Conservation (phyloP, 1,140 invertebrate species). For the Tenebrio molitor region DNA sequence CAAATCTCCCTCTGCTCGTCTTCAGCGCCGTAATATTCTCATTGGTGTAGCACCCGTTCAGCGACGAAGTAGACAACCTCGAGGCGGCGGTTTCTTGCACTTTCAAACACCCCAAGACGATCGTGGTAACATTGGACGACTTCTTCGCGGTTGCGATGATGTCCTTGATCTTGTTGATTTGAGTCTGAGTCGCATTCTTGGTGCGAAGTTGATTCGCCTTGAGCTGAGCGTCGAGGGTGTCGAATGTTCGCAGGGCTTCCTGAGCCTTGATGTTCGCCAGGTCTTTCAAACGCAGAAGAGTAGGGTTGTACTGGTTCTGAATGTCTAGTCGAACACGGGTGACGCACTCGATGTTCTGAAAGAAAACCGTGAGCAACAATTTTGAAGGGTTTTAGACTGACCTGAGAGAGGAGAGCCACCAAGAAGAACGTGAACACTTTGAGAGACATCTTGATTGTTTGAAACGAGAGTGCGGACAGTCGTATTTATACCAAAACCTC, state of each 20-base stretch:
- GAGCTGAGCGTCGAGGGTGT: background rate
- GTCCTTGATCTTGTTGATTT: constrained; percentile 19
- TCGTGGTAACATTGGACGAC: background rate
- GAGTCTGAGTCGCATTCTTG: constrained; percentile 9
- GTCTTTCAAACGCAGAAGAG: background rate
- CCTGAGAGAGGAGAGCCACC: background rate
- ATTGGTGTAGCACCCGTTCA: background rate
- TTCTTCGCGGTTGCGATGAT: background rate
- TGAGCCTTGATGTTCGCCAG: background rate
- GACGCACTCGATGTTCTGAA: background rate
- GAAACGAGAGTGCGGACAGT: background rate
- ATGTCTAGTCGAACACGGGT: background rate
- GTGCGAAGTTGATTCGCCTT: background rate
- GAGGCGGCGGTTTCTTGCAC: background rate
- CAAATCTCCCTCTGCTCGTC: background rate
- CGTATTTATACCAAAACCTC: constrained; percentile 3
- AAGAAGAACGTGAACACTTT: background rate
- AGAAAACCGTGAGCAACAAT: background rate
- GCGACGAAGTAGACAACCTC: background rate
- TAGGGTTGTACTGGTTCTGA: background rate
- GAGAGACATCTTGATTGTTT: constrained; percentile 8
- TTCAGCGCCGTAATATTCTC: background rate
- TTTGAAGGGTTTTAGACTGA: background rate
- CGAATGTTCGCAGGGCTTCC: background rate
- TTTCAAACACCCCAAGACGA: background rate